A percentile compares a stretch with the other conserved stretches of the same genome.
Conservation (phyloP, 2,113 vertebrate species). For the Micronycteris hirsuta region DNA sequence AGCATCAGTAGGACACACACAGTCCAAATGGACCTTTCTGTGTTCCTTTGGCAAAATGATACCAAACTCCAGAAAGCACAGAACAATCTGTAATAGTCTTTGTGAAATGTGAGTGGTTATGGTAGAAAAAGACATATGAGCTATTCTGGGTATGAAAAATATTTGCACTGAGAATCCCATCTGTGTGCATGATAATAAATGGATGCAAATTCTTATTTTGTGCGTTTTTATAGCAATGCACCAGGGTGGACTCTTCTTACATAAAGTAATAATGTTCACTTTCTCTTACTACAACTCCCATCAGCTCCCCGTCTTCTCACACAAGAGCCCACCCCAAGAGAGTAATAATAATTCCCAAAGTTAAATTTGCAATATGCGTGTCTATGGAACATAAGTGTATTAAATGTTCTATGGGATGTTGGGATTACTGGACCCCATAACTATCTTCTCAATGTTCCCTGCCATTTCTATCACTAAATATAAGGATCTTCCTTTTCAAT, state of each 20-base stretch:
- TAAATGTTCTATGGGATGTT: not conserved
- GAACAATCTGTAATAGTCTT: slow-evolving; percentile 48
- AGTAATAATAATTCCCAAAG: slow-evolving; percentile 26
- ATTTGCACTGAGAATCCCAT: slow-evolving; percentile 30
- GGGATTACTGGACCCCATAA: not conserved
- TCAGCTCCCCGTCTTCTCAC: not conserved
- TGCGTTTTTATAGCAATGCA: not conserved
- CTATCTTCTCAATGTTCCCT: not conserved
- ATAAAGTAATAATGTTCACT: not conserved
- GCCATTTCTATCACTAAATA: slow-evolving; percentile 1
- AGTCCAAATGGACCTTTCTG: not conserved
- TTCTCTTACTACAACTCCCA: not conserved
- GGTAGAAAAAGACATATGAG: slow-evolving; percentile 18
- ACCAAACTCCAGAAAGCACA: slow-evolving; percentile 47
- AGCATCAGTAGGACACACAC: not conserved
- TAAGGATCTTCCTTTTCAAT: slow-evolving; percentile 27
- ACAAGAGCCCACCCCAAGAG: not conserved
- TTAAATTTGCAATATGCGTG: slow-evolving; percentile 13
- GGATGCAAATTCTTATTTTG: slow-evolving; percentile 18
- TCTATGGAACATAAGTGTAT: slow-evolving; percentile 25
- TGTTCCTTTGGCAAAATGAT: slow-evolving; percentile 50
- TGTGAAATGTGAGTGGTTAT: slow-evolving; percentile 42
- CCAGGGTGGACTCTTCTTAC: not conserved
- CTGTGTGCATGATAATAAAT: slow-evolving; percentile 17
- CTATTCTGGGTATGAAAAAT: slow-evolving; percentile 45